Percentiles rank a stretch among this genome's conserved stretches.
Evolutionary conservation across 2,113 vertebrate genomes (phyloP).

Genomic region (Nesogale talazaci): DNA sequence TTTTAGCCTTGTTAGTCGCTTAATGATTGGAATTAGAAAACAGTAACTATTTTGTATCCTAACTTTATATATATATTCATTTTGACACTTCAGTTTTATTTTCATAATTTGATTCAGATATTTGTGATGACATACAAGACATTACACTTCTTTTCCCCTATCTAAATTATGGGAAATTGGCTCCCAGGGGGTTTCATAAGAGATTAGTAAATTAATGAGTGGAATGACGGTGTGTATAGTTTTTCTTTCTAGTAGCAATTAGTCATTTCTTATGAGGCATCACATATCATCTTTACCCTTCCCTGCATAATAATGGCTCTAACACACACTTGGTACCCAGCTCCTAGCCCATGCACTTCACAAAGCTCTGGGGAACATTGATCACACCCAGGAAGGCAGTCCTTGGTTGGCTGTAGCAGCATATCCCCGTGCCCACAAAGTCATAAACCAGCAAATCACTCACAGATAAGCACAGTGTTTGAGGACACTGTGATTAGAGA

Average conservation of each 20-base stretch:
- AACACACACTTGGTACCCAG: not conserved
- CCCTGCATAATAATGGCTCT: not conserved
- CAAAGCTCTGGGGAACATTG: not conserved
- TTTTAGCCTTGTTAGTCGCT: not conserved
- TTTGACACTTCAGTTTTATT: not conserved
- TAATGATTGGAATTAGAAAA: not conserved
- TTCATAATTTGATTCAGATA: not conserved
- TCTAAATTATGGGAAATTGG: not conserved
- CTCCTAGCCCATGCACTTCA: not conserved
- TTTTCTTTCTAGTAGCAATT: not conserved
- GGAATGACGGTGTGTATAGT: not conserved
- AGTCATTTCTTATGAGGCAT: not conserved
- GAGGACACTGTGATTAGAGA: not conserved
- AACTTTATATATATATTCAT: not conserved
- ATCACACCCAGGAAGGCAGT: not conserved
- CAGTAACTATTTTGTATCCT: not conserved
- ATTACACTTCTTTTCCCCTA: not conserved
- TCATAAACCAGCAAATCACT: not conserved
- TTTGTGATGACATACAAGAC: not conserved
- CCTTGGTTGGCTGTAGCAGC: not conserved
- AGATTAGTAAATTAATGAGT: not conserved
- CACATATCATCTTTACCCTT: not conserved
- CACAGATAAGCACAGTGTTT: not conserved
- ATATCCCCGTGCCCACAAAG: not conserved
- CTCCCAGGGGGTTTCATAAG: not conserved